Evolutionary conservation across 2,113 vertebrate species (phyloP).

Genomic region (Felis chaus): DNA sequence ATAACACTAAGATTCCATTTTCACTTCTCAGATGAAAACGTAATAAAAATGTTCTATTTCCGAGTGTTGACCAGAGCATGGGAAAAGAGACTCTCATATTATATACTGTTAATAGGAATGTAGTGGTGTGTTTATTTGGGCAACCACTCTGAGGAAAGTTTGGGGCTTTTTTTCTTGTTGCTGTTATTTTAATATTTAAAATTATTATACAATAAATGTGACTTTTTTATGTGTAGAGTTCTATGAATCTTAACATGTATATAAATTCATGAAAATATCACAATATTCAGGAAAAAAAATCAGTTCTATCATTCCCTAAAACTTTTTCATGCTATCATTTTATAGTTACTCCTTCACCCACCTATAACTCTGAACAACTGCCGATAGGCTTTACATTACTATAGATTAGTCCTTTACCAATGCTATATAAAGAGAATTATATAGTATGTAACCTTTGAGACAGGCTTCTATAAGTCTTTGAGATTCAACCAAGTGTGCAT

Average conservation of each 20-base stretch:
- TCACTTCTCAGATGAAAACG: not conserved
- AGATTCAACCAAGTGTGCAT: not conserved
- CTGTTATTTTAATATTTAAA: not conserved
- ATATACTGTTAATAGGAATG: not conserved
- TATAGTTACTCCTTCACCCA: not conserved
- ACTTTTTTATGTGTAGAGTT: not conserved
- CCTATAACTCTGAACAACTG: not conserved
- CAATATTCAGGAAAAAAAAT: not conserved
- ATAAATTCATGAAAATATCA: not conserved
- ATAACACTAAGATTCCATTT: not conserved
- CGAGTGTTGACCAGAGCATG: not conserved
- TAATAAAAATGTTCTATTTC: not conserved
- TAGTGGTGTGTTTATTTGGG: not conserved
- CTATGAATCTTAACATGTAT: not conserved
- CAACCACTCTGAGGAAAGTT: not conserved
- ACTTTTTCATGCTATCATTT: not conserved
- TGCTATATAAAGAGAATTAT: not conserved
- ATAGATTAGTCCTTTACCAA: not conserved
- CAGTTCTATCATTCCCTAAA: not conserved
- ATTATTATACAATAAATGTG: not conserved
- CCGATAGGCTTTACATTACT: not conserved
- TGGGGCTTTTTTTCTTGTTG: not conserved
- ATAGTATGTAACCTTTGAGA: not conserved
- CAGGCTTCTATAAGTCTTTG: not conserved
- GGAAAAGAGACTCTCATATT: not conserved